phyloP scores from a whole-genome alignment of 2,797 vertebrate genomes.

The Malacoraja senta region DNA sequence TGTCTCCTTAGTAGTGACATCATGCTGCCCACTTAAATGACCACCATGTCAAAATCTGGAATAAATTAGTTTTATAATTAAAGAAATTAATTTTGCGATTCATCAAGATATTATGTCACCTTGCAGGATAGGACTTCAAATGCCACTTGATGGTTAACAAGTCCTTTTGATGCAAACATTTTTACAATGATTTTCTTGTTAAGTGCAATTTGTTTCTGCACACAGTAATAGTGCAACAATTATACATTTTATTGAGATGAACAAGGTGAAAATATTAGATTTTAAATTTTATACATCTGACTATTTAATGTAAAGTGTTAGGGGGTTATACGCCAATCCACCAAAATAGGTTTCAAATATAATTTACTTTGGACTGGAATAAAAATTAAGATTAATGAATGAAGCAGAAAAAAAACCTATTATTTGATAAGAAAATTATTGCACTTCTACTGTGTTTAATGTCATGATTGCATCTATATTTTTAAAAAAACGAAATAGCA shows the following conservation, averaged over 20 bases:
- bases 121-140: neutral
- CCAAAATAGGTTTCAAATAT: neutral
- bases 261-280: neutral
- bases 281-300: neutral
- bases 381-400: neutral
- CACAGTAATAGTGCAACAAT: conserved; percentile 20
- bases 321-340: neutral
- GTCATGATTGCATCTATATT: neutral
- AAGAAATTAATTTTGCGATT: neutral
- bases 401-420: neutral
- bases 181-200: conserved; percentile 7
- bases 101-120: neutral
- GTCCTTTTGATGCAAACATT: neutral
- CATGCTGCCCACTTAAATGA: conserved; percentile 7
- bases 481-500: neutral
- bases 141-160: conserved; percentile 31
- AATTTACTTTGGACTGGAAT: neutral
- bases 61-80: neutral
- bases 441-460: neutral
- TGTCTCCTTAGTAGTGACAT: conserved; percentile 29
- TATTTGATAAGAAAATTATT: conserved; percentile 20
- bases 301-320: neutral
- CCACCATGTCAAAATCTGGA: neutral
- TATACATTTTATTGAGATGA: neutral
- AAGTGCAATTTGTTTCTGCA: neutral